These are phyloP conservation scores for Caenorhabditis sinica DNA, from an alignment of 2,888 invertebrate species.

Conservation along the genomic window DNA sequence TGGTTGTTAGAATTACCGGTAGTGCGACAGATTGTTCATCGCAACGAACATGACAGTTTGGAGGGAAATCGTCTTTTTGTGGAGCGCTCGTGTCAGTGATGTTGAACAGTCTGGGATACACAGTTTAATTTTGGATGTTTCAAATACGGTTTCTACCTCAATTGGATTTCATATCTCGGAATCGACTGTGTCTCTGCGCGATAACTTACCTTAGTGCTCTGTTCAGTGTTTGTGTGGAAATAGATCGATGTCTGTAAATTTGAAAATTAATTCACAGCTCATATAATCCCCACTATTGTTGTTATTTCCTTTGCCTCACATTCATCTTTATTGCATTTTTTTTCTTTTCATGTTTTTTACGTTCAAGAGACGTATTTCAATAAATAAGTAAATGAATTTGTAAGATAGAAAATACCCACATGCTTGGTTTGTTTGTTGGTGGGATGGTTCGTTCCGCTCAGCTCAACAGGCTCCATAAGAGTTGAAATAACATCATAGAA, in stretches of 20 bases:
- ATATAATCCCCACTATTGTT: too few species aligned
- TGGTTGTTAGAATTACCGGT: constrained; percentile 72
- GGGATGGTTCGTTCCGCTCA: constrained; percentile 37
- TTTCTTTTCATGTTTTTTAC: too few species aligned
- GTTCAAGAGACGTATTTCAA: too few species aligned
- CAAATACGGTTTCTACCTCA: constrained; percentile 84
- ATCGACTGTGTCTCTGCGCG: neutral
- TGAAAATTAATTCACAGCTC: neutral
- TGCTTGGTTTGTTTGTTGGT: constrained; percentile 19
- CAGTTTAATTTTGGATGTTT: neutral
- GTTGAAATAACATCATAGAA: constrained; percentile 72
- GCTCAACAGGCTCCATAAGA: constrained; percentile 69
- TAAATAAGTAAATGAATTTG: too few species aligned
- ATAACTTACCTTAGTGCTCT: neutral
- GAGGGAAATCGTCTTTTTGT: constrained; percentile 82
- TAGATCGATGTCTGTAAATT: constrained; percentile 74
- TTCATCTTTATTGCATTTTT: too few species aligned
- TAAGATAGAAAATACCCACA: neutral
- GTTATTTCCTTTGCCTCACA: too few species aligned
- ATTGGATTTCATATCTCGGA: constrained; percentile 86
- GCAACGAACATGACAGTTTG: constrained; percentile 72
- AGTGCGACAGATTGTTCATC: constrained; percentile 75
- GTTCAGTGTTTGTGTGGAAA: neutral
- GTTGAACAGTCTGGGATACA: constrained; percentile 68
- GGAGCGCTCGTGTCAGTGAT: constrained; percentile 89